Conservation (phyloP, 2,797 vertebrate species). For the Ptychadena robeensis region DNA sequence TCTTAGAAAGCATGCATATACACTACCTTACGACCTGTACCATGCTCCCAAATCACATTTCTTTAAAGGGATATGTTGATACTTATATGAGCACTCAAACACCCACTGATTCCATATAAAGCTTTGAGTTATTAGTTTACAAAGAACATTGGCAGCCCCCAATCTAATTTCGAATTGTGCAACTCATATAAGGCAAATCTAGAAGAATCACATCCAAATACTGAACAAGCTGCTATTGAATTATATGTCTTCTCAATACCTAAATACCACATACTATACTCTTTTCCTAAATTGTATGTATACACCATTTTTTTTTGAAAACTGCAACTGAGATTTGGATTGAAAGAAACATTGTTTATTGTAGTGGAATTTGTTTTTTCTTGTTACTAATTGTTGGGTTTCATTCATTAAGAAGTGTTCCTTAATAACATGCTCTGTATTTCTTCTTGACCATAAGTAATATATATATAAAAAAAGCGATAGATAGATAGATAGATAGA, state of each 20-base stretch:
- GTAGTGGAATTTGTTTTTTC: too few relatives aligned
- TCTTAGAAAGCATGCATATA: neutral
- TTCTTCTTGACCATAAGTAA: too few relatives aligned
- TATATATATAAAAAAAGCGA: too few relatives aligned
- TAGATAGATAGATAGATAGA: too few relatives aligned
- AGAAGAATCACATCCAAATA: neutral
- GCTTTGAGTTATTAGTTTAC: neutral
- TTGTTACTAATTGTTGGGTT: too few relatives aligned
- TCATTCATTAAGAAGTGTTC: too few relatives aligned
- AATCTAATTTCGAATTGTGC: neutral
- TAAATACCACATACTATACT: too few relatives aligned
- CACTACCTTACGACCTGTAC: neutral
- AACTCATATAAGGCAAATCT: neutral
- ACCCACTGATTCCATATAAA: neutral
- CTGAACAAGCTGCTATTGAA: neutral
- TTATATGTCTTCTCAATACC: neutral
- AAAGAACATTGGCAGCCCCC: neutral
- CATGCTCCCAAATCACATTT: neutral
- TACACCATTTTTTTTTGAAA: too few relatives aligned
- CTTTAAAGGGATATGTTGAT: neutral
- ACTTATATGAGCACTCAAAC: neutral
- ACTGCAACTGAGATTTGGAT: neutral
- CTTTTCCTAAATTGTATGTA: too few relatives aligned
- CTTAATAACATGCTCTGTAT: too few relatives aligned
- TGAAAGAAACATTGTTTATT: neutral